These are phyloP conservation scores for Eucera pruinosa DNA, from an alignment of 2,888 invertebrate genomes.

Conservation along the genomic window DNA sequence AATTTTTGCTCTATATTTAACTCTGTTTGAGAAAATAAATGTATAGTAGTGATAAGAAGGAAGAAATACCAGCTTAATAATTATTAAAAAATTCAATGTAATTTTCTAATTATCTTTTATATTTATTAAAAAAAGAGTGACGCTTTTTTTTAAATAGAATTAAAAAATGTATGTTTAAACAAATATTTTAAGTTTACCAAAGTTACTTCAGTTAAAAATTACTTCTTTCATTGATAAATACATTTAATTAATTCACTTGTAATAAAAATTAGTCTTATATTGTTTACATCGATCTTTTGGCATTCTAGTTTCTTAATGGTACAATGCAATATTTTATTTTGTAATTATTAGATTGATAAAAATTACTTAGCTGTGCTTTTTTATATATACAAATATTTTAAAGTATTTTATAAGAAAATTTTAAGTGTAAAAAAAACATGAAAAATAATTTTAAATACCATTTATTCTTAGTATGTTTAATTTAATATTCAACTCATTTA, in stretches of 20 bases:
- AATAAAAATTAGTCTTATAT: conserved; percentile 13
- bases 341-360: conserved; percentile 33
- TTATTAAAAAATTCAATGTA: conserved; percentile 21
- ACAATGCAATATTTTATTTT: conserved; percentile 22
- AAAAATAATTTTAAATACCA: not conserved
- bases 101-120: conserved; percentile 32
- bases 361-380: conserved; percentile 27
- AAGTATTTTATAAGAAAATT: conserved; percentile 36
- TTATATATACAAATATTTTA: conserved; percentile 27
- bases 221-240: conserved; percentile 15
- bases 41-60: not conserved
- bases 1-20: conserved; percentile 16
- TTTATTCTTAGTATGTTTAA: not conserved
- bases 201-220: conserved; percentile 2
- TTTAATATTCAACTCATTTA: not conserved
- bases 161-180: conserved; percentile 5
- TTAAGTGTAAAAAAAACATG: not conserved
- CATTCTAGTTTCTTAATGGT: conserved; percentile 18
- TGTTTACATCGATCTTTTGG: conserved; percentile 15
- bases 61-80: conserved; percentile 19
- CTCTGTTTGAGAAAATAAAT: conserved; percentile 6
- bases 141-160: no score
- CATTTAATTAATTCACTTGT: conserved; percentile 28
- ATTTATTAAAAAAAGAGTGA: conserved; percentile 13
- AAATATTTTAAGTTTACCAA: not conserved